These are phyloP conservation scores for Sitodiplosis mosellana DNA, from an alignment of 1,140 invertebrate species.

Conservation along the genomic window DNA sequence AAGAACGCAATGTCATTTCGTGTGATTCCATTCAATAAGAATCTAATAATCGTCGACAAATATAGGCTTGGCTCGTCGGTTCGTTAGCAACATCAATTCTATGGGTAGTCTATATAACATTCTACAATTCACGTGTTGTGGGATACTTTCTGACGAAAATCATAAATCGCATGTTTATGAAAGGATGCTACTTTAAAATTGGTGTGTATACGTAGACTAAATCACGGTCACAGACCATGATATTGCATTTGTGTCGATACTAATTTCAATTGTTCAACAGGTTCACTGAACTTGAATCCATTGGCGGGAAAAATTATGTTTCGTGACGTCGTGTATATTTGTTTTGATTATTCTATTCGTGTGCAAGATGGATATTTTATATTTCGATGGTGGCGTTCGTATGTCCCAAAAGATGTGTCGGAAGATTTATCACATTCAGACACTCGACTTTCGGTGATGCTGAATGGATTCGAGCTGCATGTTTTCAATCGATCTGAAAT, in stretches of 20 bases:
- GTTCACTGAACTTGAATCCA: constrained; percentile 85
- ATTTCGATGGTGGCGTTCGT: constrained; percentile 92
- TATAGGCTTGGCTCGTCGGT: constrained; percentile 40
- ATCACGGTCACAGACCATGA: constrained; percentile 1
- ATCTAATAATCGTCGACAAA: background rate
- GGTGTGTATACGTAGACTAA: constrained; percentile 37
- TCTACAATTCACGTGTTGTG: constrained; percentile 84
- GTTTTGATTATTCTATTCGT: constrained; percentile 81
- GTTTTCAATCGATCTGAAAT: constrained; percentile 84
- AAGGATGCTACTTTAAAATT: constrained; percentile 74
- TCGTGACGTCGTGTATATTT: constrained; percentile 85
- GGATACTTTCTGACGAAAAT: constrained; percentile 79
- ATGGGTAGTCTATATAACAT: constrained; percentile 88
- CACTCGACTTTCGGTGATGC: constrained; percentile 76
- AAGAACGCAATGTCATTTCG: constrained; percentile 4
- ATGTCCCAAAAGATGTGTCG: constrained; percentile 84
- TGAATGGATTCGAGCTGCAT: constrained; percentile 93
- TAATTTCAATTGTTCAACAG: constrained; percentile 27
- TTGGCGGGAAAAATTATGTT: constrained; percentile 98
- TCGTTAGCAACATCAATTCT: constrained; percentile 49
- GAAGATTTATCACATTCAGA: constrained; percentile 94
- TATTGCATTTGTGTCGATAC: constrained; percentile 10
- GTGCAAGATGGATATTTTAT: constrained; percentile 95
- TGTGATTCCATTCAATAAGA: constrained; percentile 7
- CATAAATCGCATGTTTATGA: constrained; percentile 71